Conservation (phyloP, 2,888 invertebrate species). For the Dolichopus griseipennis region DNA sequence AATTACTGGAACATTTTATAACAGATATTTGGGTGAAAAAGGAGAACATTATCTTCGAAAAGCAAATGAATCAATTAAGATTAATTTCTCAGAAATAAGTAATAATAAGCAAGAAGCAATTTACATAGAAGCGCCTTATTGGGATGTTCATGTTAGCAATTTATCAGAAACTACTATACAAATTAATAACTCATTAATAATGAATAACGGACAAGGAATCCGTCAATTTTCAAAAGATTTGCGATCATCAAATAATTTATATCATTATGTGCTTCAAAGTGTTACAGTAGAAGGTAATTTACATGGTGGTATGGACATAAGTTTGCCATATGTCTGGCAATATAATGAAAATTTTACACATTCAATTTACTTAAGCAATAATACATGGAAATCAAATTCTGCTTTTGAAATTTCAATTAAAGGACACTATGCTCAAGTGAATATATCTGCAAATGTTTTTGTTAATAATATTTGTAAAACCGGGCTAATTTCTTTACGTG, state of each 20-base stretch:
- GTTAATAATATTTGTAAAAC: slow-evolving; percentile 73
- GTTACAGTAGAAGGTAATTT: slow-evolving; percentile 77
- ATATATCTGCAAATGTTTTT: slow-evolving; percentile 77
- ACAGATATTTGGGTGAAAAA: slow-evolving; percentile 73
- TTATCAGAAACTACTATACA: slow-evolving; percentile 84
- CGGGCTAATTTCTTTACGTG: slow-evolving; percentile 71
- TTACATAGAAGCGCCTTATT: slow-evolving; percentile 71
- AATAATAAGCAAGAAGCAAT: slow-evolving; percentile 74
- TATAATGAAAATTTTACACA: slow-evolving; percentile 93
- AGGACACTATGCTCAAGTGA: slow-evolving; percentile 87
- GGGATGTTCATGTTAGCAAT: slow-evolving; percentile 77
- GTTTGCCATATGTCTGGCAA: slow-evolving; percentile 90
- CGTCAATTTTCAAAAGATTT: slow-evolving; percentile 86
- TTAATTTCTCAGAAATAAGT: slow-evolving; percentile 71
- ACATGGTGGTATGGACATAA: slow-evolving; percentile 78
- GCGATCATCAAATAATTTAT: slow-evolving; percentile 91
- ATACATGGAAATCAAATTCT: slow-evolving; percentile 77
- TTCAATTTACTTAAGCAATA: slow-evolving; percentile 76
- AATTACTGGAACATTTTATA: slow-evolving; percentile 76
- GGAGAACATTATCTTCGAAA: slow-evolving; percentile 80
- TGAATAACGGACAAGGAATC: slow-evolving; percentile 80
- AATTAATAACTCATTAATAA: slow-evolving; percentile 75
- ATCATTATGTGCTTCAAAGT: slow-evolving; percentile 86
- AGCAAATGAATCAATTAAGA: slow-evolving; percentile 76
- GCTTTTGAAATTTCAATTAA: slow-evolving; percentile 77